phyloP scores from a whole-genome alignment of 2,888 invertebrate species.

The Napeogenes sylphis region DNA sequence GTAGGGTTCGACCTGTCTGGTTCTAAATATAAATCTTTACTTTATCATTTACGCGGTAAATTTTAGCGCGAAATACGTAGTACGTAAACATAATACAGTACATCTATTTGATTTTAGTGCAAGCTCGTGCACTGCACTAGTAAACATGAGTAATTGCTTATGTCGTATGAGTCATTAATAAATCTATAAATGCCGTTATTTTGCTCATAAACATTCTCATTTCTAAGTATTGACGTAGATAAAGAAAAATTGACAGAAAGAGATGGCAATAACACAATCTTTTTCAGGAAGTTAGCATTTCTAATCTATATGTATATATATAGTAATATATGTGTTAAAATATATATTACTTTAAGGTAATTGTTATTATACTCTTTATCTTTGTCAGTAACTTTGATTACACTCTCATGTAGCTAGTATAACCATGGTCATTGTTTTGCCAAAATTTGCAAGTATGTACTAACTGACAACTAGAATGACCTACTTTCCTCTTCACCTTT shows the following conservation, averaged over 20 bases:
- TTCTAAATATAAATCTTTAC: constrained; percentile 59
- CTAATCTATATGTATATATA: background rate
- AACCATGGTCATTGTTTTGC: background rate
- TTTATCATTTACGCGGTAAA: constrained; percentile 39
- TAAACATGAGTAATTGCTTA: too few species aligned
- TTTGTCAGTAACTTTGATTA: too few species aligned
- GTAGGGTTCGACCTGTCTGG: constrained; percentile 68
- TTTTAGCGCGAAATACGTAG: constrained; percentile 17
- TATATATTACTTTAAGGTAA: too few species aligned
- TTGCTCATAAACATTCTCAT: background rate
- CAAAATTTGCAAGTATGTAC: background rate
- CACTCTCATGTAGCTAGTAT: too few species aligned
- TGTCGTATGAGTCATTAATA: constrained; percentile 18
- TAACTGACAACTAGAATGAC: background rate
- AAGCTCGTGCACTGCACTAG: too few species aligned
- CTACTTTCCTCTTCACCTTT: constrained; percentile 5
- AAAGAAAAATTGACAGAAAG: background rate
- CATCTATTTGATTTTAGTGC: background rate
- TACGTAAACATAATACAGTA: constrained; percentile 8
- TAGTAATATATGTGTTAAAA: too few species aligned
- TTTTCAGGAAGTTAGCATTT: background rate
- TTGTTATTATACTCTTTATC: too few species aligned
- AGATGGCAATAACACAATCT: background rate
- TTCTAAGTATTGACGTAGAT: background rate
- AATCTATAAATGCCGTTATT: constrained; percentile 15